Conservation (phyloP, 2,797 vertebrate species). For the Kryptolebias ocellatus region DNA sequence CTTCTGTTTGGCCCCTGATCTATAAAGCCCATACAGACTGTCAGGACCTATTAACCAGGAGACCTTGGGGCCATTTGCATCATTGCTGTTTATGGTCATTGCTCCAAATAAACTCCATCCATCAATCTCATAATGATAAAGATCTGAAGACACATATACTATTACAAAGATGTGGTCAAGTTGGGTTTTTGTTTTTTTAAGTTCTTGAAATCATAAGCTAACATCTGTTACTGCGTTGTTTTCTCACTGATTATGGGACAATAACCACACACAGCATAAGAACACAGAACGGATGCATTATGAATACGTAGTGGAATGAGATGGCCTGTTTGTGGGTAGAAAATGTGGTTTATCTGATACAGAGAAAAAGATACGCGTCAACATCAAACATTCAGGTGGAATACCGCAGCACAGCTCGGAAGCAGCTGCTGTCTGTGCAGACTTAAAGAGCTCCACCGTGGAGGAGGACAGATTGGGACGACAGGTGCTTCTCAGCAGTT, state of each 20-base stretch:
- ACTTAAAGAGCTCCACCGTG: slow-evolving; percentile 35
- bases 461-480: slow-evolving; percentile 75
- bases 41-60: slow-evolving; percentile 66
- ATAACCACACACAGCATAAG: not conserved
- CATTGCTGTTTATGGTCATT: slow-evolving; percentile 62
- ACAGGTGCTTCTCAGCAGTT: slow-evolving; percentile 76
- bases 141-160: not conserved
- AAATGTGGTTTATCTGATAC: slow-evolving; percentile 7
- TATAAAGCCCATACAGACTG: slow-evolving; percentile 61
- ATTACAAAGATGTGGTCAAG: not conserved
- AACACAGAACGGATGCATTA: not conserved
- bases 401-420: slow-evolving; percentile 15
- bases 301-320: not conserved
- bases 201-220: not conserved
- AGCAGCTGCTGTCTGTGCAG: slow-evolving; percentile 40
- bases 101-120: slow-evolving; percentile 52
- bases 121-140: slow-evolving; percentile 26
- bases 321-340: not conserved
- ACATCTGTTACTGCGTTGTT: not conserved
- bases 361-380: slow-evolving; percentile 1
- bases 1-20: slow-evolving; percentile 63
- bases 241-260: slow-evolving; percentile 7
- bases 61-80: slow-evolving; percentile 51
- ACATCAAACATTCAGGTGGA: slow-evolving; percentile 12
- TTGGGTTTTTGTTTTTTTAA: slow-evolving; percentile 1